Conservation (phyloP, 2,797 vertebrate species). For the Hoplostethus mediterraneus region DNA sequence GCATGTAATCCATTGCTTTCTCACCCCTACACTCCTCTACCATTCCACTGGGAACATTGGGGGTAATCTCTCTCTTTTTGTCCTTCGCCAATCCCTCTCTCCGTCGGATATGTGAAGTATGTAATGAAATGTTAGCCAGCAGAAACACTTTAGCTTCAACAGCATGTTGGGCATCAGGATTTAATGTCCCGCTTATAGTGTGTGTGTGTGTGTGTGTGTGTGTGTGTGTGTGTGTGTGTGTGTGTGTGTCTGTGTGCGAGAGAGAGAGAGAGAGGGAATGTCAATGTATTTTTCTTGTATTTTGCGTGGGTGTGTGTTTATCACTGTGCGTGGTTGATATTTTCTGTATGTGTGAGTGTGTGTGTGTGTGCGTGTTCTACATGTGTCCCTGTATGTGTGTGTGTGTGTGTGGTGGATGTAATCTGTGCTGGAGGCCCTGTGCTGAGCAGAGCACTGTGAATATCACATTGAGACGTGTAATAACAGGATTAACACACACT, state of each 20-base stretch:
- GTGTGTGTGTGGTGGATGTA: slow-evolving; percentile 53
- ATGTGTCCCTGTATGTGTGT: slow-evolving; percentile 11
- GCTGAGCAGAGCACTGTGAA: slow-evolving; percentile 71
- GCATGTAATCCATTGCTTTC: slow-evolving; percentile 60
- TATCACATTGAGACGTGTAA: slow-evolving; percentile 74
- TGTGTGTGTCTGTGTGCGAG: not conserved
- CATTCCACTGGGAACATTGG: slow-evolving; percentile 44
- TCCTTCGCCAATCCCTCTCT: slow-evolving; percentile 60
- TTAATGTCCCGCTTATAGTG: slow-evolving; percentile 64
- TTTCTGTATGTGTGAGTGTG: not conserved
- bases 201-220: slow-evolving; percentile 39
- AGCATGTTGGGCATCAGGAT: slow-evolving; percentile 54
- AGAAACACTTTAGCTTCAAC: slow-evolving; percentile 71
- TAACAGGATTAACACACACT: slow-evolving; percentile 77
- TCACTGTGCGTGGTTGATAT: slow-evolving; percentile 26
- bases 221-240: slow-evolving; percentile 1
- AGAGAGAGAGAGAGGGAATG: slow-evolving; percentile 6
- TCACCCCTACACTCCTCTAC: slow-evolving; percentile 21
- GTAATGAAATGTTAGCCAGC: slow-evolving; percentile 79
- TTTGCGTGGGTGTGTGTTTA: slow-evolving; percentile 35
- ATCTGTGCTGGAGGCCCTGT: slow-evolving; percentile 77
- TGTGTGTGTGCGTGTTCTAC: no score
- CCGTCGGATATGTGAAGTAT: slow-evolving; percentile 59
- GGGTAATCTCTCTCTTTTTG: slow-evolving; percentile 66
- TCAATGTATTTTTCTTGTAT: slow-evolving; percentile 40